Base-by-base conservation (phyloP, 2,888 invertebrate species). In the Aporophyla lueneburgensis region DNA sequence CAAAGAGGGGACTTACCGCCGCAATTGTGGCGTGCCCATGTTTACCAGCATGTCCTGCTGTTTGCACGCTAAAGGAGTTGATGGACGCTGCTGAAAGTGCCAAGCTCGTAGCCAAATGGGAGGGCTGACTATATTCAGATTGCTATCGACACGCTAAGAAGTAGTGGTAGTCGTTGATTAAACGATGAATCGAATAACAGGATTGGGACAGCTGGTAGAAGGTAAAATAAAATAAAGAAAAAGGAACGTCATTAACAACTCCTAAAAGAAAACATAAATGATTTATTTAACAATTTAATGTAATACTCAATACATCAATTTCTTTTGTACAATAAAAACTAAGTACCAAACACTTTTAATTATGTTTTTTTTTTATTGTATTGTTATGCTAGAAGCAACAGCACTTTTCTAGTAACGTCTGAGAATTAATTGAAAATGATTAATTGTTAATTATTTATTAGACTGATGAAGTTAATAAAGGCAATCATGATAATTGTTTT, bases 271-370 rank as follows among this genome's bases (percentile, higher is more conserved):
- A 83, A 89, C 82, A 86, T 74, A 68, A 71, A 82, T 86, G 76
- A 80, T 92, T 92, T 91, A 91, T 90, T 94, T 92, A 95, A 95
- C 95, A 95, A 93, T 95, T 94, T 93, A 94, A 92, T 95, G 93
- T 92, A 94, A 92, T 94, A 93, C 91, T 94, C 91, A 92, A 94
- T 94, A 95, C 94, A 95, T 94, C 90, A 95, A 94, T 94, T 95
- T 95, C 89, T 92, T 94, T 94, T 95, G 95, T 95, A 95, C 94
- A 95, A 91, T 93, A 92, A 89, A 86, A 91, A 91, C 93, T 94
- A 93, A 94, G 94, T 94, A 94, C 94, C 93, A 93, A 94, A 94
- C 91, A 91, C 86, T 92, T 54, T 90, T 91, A 89, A 87, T 89
- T 89, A 92, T 90, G 89, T 89, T 91, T 92, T 90, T 33, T 80